These are phyloP conservation scores for Bradypodion ventrale DNA, from an alignment of 2,797 vertebrate genomes.

Conservation along the genomic window DNA sequence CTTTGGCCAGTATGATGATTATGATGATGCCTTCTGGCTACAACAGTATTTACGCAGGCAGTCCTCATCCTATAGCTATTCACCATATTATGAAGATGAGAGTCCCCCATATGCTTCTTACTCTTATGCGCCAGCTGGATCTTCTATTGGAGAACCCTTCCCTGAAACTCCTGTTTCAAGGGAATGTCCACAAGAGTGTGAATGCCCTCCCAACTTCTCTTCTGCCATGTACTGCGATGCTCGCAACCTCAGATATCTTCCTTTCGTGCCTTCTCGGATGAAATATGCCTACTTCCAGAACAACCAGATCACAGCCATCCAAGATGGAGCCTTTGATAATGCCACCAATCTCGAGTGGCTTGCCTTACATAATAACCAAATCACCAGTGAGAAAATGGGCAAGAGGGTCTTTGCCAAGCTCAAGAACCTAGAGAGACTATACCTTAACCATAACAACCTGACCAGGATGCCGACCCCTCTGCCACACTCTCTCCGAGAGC, in stretches of 20 bases:
- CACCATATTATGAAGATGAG: conserved; percentile 78
- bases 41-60: conserved; percentile 80
- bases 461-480: conserved; percentile 85
- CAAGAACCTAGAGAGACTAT: conserved; percentile 84
- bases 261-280: conserved; percentile 87
- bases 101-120: conserved; percentile 65
- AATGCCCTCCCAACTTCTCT: conserved; percentile 91
- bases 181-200: conserved; percentile 89
- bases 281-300: conserved; percentile 96
- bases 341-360: conserved; percentile 92
- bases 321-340: conserved; percentile 87
- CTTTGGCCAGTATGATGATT: conserved; percentile 74
- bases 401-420: conserved; percentile 85
- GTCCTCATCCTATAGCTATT: conserved; percentile 74
- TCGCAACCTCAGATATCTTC: conserved; percentile 86
- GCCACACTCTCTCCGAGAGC: conserved; percentile 85
- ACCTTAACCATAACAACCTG: conserved; percentile 93
- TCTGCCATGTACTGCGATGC: conserved; percentile 94
- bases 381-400: conserved; percentile 84
- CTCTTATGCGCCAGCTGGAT: conserved; percentile 70
- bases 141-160: conserved; percentile 65
- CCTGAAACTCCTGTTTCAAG: conserved; percentile 68
- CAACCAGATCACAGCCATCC: conserved; percentile 86
- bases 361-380: conserved; percentile 90
- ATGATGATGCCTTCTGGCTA: conserved; percentile 82